These are phyloP conservation scores for Muscicapa comitata DNA, from an alignment of 2,797 vertebrate genomes.

Conservation along the genomic window DNA sequence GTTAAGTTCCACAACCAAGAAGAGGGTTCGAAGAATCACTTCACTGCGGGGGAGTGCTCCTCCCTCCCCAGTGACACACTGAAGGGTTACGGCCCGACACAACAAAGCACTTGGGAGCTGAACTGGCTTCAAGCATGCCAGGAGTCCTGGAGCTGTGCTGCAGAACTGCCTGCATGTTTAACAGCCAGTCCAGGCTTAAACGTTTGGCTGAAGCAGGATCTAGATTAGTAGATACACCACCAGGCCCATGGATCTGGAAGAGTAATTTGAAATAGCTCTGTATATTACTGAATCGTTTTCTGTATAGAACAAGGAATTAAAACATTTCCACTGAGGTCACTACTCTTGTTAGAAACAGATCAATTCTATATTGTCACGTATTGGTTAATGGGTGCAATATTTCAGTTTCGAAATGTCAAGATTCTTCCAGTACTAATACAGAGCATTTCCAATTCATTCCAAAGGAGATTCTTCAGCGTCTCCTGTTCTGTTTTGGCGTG, in stretches of 20 bases:
- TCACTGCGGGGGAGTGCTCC: slow-evolving; percentile 33
- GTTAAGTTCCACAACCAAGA: slow-evolving; percentile 71
- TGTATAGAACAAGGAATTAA: slow-evolving; percentile 68
- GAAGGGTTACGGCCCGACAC: slow-evolving; percentile 48
- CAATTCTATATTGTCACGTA: slow-evolving; percentile 86
- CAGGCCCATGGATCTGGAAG: slow-evolving; percentile 72
- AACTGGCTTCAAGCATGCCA: not conserved
- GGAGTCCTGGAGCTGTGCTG: not conserved
- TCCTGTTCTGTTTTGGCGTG: slow-evolving; percentile 4
- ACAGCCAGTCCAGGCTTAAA: not conserved
- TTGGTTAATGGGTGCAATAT: slow-evolving; percentile 77
- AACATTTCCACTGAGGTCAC: slow-evolving; percentile 76
- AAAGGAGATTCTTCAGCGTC: slow-evolving; percentile 59
- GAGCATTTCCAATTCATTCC: slow-evolving; percentile 63
- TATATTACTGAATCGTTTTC: slow-evolving; percentile 64
- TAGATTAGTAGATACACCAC: slow-evolving; percentile 47
- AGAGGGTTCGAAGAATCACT: slow-evolving; percentile 63
- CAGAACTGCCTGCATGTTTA: not conserved
- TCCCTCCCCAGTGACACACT: slow-evolving; percentile 45
- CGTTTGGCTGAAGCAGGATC: slow-evolving; percentile 50
- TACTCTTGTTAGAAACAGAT: slow-evolving; percentile 82
- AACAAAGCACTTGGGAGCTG: slow-evolving; percentile 46
- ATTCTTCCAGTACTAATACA: slow-evolving; percentile 64
- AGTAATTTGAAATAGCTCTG: slow-evolving; percentile 71
- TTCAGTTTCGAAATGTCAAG: slow-evolving; percentile 58